phyloP scores from a whole-genome alignment of 2,113 vertebrate genomes.

The Daubentonia madagascariensis region DNA sequence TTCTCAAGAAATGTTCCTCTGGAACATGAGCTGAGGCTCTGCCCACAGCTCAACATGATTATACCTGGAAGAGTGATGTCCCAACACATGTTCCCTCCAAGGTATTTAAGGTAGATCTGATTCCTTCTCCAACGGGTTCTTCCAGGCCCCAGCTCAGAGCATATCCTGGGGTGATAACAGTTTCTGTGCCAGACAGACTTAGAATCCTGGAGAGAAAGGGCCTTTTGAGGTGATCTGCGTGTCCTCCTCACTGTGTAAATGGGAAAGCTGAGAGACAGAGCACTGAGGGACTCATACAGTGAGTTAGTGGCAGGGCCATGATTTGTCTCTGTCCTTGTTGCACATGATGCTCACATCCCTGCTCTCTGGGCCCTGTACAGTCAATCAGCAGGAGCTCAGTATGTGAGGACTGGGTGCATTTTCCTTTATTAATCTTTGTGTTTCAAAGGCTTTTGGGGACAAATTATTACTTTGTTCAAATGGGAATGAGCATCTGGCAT shows the following conservation, averaged over 20 bases:
- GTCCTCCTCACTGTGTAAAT: background rate
- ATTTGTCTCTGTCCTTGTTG: accelerated
- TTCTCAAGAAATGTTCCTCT: slow-evolving; percentile 83
- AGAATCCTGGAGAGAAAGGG: background rate
- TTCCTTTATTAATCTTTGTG: background rate
- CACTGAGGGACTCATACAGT: background rate
- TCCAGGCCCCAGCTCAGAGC: background rate
- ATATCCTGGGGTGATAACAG: background rate
- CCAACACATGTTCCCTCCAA: background rate
- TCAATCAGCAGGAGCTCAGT: background rate
- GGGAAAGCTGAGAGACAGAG: background rate
- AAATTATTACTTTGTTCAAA: background rate
- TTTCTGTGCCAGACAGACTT: background rate
- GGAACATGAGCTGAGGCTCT: slow-evolving; percentile 76
- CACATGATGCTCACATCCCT: background rate
- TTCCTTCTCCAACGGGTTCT: slow-evolving; percentile 25
- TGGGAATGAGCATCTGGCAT: background rate
- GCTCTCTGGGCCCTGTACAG: accelerated
- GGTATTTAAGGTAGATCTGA: background rate
- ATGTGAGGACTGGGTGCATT: background rate
- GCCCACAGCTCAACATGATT: background rate
- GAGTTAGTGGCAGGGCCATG: background rate
- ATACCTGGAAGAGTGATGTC: background rate
- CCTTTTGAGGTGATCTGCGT: background rate
- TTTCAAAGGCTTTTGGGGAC: background rate